These are phyloP conservation scores for Ceratotherium simum DNA, from an alignment of 2,113 vertebrate genomes.

Conservation along the genomic window DNA sequence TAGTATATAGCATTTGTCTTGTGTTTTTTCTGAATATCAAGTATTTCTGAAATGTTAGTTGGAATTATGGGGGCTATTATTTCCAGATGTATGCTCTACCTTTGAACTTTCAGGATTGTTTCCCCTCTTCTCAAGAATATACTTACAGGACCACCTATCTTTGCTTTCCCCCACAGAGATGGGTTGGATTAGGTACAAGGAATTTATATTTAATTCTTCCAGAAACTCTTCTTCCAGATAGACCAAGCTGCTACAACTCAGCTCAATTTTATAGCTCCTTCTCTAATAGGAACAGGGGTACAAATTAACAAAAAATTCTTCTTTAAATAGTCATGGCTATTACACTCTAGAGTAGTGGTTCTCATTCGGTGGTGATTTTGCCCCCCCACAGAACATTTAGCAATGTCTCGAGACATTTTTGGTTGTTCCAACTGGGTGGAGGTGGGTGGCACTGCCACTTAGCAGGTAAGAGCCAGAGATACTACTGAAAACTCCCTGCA, in stretches of 20 bases:
- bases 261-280: not conserved
- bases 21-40: slow-evolving; percentile 36
- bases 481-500: not conserved
- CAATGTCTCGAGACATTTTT: not conserved
- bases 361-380: not conserved
- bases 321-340: not conserved
- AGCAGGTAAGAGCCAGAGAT: not conserved
- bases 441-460: not conserved
- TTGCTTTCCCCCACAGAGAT: not conserved
- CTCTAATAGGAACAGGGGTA: not conserved
- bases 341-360: not conserved
- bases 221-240: slow-evolving; percentile 21
- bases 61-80: slow-evolving; percentile 10
- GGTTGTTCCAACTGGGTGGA: not conserved
- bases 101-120: slow-evolving; percentile 26
- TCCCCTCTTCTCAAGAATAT: not conserved
- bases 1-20: not conserved
- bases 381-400: not conserved
- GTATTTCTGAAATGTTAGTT: slow-evolving; percentile 5
- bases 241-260: not conserved
- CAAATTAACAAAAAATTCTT: not conserved
- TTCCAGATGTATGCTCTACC: not conserved
- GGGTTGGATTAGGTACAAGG: not conserved
- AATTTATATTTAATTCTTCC: slow-evolving; percentile 9
- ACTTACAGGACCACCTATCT: not conserved